A percentile compares a stretch with the other conserved stretches of the same genome.
Conservation (phyloP, 2,113 vertebrate genomes). For the Meriones unguiculatus region DNA sequence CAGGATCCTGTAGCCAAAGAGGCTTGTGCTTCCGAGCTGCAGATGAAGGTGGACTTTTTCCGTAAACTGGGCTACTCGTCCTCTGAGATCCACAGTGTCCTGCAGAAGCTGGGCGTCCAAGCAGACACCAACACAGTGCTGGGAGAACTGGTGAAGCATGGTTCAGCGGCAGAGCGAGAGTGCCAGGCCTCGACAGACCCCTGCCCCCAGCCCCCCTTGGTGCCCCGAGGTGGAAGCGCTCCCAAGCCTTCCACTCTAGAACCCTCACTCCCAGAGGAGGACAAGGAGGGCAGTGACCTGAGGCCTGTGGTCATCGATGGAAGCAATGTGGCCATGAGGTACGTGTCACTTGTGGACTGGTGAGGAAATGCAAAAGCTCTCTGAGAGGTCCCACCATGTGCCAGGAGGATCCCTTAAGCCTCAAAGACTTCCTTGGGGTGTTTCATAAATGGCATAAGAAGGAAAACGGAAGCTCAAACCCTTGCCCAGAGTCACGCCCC, state of each 20-base stretch:
- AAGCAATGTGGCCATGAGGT: constrained; percentile 99
- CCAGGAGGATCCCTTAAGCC: neutral
- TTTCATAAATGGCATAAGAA: neutral
- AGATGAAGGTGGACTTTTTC: constrained; percentile 94
- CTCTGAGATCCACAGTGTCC: constrained; percentile 88
- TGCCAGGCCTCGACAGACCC: constrained; percentile 73
- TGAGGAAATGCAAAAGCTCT: neutral
- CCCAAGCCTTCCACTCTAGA: constrained; percentile 77
- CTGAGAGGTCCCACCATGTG: neutral
- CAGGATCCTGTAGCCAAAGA: neutral
- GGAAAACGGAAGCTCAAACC: neutral
- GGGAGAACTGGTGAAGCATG: constrained; percentile 93
- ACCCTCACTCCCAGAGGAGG: constrained; percentile 65
- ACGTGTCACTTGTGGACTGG: constrained; percentile 5
- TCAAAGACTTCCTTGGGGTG: neutral
- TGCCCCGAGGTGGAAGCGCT: constrained; percentile 83
- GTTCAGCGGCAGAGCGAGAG: constrained; percentile 85
- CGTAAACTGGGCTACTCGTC: constrained; percentile 95
- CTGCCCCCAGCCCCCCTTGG: constrained; percentile 71
- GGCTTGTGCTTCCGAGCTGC: constrained; percentile 85
- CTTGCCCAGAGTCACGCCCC: neutral
- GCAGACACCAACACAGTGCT: constrained; percentile 95
- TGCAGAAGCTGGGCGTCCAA: constrained; percentile 91
- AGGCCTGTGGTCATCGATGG: constrained; percentile 96
- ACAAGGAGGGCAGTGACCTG: constrained; percentile 86